phyloP scores from a whole-genome alignment of 1,140 invertebrate species.

The Teleogryllus occipitalis region DNA sequence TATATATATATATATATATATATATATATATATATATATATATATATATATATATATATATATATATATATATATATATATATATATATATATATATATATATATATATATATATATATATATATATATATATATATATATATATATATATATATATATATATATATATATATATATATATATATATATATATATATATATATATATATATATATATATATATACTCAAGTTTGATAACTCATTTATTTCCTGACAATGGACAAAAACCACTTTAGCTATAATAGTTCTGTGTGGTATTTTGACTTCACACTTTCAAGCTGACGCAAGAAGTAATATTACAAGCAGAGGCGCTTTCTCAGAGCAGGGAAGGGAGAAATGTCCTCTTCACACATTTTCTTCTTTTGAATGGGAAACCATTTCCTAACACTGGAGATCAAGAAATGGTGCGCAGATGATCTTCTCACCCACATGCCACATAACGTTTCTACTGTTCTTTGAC shows the following conservation, averaged over 20 bases:
- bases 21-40: neutral
- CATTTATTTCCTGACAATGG: neutral
- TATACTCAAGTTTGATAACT: neutral
- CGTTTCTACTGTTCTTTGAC: too few species aligned
- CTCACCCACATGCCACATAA: too few species aligned
- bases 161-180: neutral
- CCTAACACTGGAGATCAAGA: too few species aligned
- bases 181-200: neutral
- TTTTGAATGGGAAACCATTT: too few species aligned
- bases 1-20: neutral
- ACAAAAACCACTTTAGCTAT: neutral
- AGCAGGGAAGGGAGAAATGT: too few species aligned
- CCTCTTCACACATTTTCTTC: too few species aligned
- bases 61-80: neutral
- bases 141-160: neutral
- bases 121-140: neutral
- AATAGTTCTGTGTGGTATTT: too few species aligned
- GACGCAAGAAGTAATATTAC: too few species aligned
- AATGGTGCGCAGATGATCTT: too few species aligned
- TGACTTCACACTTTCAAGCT: too few species aligned
- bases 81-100: neutral
- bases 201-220: neutral
- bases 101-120: neutral
- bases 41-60: neutral
- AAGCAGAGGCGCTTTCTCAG: too few species aligned